Base-by-base conservation (phyloP, 2,113 vertebrate species). In the Acanthisitta chloris region DNA sequence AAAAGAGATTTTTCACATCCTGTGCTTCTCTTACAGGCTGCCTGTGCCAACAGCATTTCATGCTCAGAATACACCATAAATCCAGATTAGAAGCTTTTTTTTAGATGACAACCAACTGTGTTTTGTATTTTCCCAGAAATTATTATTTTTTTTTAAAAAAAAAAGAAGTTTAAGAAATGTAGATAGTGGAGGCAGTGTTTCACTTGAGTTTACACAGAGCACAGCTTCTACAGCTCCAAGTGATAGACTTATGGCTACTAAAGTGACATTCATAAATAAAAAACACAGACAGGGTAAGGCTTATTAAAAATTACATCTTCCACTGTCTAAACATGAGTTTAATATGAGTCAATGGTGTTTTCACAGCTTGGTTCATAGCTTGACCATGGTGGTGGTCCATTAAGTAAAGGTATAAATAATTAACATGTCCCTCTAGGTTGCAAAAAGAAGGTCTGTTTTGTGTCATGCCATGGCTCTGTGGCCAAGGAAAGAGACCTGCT, bases 231-330 rank as follows among this genome's bases (percentile, higher is more conserved):
- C 65, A 88, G 71, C n/a, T 74, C 51, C 49, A 46, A 38, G 38
- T 31, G 36, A 82, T 33, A 88, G 79, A 85, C 85, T 93, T 85
- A 72, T 3, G 26, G 45, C 71, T 88, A 66, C 73, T 73, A 70
- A 93, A 83, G 23, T 55, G 85, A 90, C 59, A 73, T 76, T 89
- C 90, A 83, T 92, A 95, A 97, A 88, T 83, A 71, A 93, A 95
- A 95, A 88, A 55, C 76, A 81, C 42, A 74, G 79, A 52, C 65
- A 83, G 64, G 20, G 51, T 84, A 69, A 92, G 21, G 25, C 49
- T 91, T 93, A 96, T 87, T 97, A 95, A 97, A 94, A 96, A 93
- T 83, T 95, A 90, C 71, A 81, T 95, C 92, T 92, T 96, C 64
- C 64, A 70, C 93, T 81, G 42, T 93, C 90, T 92, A 95, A 96